Evolutionary conservation across 2,797 vertebrate genomes (phyloP).

Genomic region (Steatocranus sp.): DNA sequence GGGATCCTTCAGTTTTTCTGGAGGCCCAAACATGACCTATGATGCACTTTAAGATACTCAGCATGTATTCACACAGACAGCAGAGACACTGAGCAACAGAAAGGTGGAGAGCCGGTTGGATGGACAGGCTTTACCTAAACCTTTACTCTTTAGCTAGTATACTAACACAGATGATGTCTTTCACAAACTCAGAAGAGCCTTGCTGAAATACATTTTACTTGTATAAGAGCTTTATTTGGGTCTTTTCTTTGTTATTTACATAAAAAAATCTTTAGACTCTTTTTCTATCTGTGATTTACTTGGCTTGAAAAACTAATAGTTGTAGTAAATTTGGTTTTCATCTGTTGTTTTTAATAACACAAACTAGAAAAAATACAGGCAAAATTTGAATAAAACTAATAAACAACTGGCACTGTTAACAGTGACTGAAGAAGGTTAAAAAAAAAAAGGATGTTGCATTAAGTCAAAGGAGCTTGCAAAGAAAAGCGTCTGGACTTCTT

Average conservation of each 20-base stretch:
- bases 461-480: too few relatives aligned
- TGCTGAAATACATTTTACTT: background rate
- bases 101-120: background rate
- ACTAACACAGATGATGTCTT: background rate
- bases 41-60: background rate
- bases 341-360: background rate
- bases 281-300: background rate
- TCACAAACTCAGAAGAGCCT: background rate
- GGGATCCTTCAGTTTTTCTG: background rate
- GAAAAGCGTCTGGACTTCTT: too few relatives aligned
- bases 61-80: background rate
- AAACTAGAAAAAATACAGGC: background rate
- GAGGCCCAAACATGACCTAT: background rate
- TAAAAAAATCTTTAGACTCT: background rate
- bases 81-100: background rate
- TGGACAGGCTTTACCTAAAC: background rate
- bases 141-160: constrained; percentile 5
- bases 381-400: background rate
- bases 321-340: background rate
- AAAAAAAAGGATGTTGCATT: background rate
- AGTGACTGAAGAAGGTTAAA: background rate
- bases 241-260: background rate
- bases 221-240: background rate
- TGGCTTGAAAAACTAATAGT: background rate
- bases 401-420: background rate